Evolutionary conservation across 92 coral and sea anemone species (phyloP).

Genomic region (Umimayanthus kanabou): DNA sequence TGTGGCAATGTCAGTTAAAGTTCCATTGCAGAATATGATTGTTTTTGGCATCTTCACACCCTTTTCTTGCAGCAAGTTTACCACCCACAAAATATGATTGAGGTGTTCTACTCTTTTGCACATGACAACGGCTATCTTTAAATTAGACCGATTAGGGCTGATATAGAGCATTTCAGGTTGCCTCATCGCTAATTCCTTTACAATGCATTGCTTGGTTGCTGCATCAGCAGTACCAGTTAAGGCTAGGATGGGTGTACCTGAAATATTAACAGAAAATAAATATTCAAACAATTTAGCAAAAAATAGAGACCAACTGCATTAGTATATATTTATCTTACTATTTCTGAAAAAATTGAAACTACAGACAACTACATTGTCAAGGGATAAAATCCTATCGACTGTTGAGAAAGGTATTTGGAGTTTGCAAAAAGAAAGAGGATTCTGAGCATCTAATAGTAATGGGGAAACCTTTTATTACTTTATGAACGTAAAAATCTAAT

Average conservation of each 20-base stretch:
- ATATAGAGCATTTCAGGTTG: constrained; percentile 34
- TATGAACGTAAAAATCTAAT: too few relatives aligned
- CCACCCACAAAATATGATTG: too few relatives aligned
- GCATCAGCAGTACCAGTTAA: constrained; percentile 55
- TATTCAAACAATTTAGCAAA: neutral
- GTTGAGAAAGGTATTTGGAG: too few relatives aligned
- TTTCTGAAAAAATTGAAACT: neutral
- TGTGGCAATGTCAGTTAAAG: constrained; percentile 49
- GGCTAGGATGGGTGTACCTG: constrained; percentile 45
- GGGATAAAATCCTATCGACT: too few relatives aligned
- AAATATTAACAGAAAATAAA: neutral
- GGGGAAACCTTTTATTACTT: too few relatives aligned
- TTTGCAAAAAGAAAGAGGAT: too few relatives aligned
- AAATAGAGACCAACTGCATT: neutral
- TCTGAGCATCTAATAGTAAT: too few relatives aligned
- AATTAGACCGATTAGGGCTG: constrained; percentile 57
- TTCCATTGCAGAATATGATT: constrained; percentile 60
- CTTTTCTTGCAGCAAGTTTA: constrained; percentile 5
- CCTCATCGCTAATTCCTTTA: neutral
- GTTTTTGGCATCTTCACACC: constrained; percentile 54
- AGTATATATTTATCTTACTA: neutral
- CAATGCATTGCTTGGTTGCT: constrained; percentile 35
- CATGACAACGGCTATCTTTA: constrained; percentile 48
- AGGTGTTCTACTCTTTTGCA: constrained; percentile 36
- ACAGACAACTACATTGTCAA: neutral